These are phyloP conservation scores for Battus philenor DNA, from an alignment of 1,140 invertebrate species.

Conservation along the genomic window DNA sequence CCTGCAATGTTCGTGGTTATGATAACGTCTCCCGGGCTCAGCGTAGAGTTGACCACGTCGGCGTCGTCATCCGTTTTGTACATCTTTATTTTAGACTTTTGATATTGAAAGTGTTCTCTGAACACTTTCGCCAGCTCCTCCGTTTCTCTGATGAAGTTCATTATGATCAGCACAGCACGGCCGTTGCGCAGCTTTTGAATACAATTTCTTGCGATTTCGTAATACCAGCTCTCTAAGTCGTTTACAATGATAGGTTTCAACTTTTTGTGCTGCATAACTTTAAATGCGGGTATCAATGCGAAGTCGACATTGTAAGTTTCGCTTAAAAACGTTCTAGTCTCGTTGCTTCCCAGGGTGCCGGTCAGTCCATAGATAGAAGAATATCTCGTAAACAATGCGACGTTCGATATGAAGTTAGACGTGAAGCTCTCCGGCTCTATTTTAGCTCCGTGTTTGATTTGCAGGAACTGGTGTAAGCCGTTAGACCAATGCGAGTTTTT, in stretches of 20 bases:
- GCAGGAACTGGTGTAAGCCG: constrained; percentile 5
- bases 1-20: constrained; percentile 7
- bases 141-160: constrained; percentile 6
- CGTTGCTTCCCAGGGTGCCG: constrained; percentile 1
- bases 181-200: neutral
- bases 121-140: neutral
- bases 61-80: neutral
- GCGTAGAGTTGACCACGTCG: neutral
- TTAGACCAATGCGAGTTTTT: constrained; percentile 3
- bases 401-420: constrained; percentile 3
- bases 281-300: constrained; percentile 2
- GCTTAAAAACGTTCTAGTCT: neutral
- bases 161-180: constrained; percentile 3
- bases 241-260: neutral
- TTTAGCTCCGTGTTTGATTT: constrained; percentile 9
- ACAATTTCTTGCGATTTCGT: constrained; percentile 4
- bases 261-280: neutral
- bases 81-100: constrained; percentile 1
- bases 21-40: constrained; percentile 7
- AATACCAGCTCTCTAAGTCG: neutral
- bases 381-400: constrained; percentile 3
- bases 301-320: constrained; percentile 1
- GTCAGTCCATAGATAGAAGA: neutral
- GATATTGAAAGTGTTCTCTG: neutral
- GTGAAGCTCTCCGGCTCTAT: neutral